A percentile compares a stretch with the other conserved stretches of the same genome.
Conservation (phyloP, 2,797 vertebrate genomes). For the Scarus forsteni region DNA sequence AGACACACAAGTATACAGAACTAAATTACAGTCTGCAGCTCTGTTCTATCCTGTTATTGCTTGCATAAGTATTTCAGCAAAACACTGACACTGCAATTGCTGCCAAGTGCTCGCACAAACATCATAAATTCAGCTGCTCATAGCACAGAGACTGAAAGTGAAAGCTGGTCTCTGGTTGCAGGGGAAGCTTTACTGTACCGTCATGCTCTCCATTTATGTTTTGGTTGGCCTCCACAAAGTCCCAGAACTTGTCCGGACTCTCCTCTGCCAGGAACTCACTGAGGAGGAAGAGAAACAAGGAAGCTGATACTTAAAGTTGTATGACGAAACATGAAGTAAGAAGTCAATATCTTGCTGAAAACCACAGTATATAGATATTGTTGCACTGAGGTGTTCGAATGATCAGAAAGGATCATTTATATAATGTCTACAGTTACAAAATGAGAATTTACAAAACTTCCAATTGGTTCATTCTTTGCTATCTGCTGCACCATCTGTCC, state of each 20-base stretch:
- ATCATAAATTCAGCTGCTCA: constrained; percentile 57
- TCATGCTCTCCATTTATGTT: constrained; percentile 86
- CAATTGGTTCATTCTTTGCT: too few species aligned
- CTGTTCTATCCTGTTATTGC: constrained; percentile 28
- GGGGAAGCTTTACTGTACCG: constrained; percentile 81
- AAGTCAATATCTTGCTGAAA: constrained; percentile 25
- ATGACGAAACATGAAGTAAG: constrained; percentile 27
- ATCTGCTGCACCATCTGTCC: too few species aligned
- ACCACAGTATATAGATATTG: too few species aligned
- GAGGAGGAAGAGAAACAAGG: constrained; percentile 41
- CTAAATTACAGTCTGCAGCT: constrained; percentile 12
- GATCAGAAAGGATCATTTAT: too few species aligned
- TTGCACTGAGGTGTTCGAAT: too few species aligned
- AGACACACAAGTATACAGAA: constrained; percentile 21
- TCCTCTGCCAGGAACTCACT: constrained; percentile 98
- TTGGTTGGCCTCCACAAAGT: constrained; percentile 93
- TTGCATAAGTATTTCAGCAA: constrained; percentile 44
- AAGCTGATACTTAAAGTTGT: not conserved
- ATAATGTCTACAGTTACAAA: too few species aligned
- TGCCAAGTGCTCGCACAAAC: constrained; percentile 45
- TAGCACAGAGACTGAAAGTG: constrained; percentile 48
- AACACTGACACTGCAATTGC: constrained; percentile 55
- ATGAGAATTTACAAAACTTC: too few species aligned
- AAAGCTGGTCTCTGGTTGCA: constrained; percentile 31
- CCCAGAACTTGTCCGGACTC: constrained; percentile 95